A percentile compares a stretch with the other conserved stretches of the same genome.
These are phyloP conservation scores for Drosophila infuscata DNA, from an alignment of 2,888 invertebrate genomes.

Conservation along the genomic window DNA sequence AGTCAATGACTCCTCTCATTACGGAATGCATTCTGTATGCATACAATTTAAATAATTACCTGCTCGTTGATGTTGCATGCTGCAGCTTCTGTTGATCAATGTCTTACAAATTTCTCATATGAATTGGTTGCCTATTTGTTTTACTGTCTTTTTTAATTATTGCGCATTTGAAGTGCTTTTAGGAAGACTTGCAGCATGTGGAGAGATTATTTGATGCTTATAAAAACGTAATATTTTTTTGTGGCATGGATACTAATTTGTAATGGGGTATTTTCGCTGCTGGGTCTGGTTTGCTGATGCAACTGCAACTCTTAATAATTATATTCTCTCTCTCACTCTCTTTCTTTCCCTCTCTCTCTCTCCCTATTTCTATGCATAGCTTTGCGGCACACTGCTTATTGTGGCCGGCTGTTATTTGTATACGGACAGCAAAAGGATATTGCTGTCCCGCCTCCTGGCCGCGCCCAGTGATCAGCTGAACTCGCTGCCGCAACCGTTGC, in stretches of 20 bases:
- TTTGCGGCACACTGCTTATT: constrained; percentile 90
- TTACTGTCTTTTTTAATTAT: no score
- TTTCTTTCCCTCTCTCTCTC: neutral
- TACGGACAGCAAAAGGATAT: constrained; percentile 89
- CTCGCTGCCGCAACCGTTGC: constrained; percentile 89
- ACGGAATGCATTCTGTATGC: neutral
- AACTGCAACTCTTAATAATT: neutral
- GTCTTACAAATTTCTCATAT: no score
- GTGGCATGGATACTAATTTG: no score
- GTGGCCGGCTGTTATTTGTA: constrained; percentile 90
- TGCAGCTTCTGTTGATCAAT: no score
- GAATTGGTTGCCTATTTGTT: no score
- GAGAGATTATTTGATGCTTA: no score
- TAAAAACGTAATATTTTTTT: no score
- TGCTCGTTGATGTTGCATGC: no score
- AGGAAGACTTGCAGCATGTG: no score
- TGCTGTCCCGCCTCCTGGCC: constrained; percentile 90
- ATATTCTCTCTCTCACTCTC: neutral
- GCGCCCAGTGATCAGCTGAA: constrained; percentile 86
- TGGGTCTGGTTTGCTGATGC: neutral
- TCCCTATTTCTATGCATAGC: constrained; percentile 84
- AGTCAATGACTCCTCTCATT: neutral
- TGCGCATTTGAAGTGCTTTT: no score
- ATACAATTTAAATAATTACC: neutral
- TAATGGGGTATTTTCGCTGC: neutral